Percentiles rank a stretch among this genome's conserved stretches.
Evolutionary conservation across 2,888 invertebrate species (phyloP).

Genomic region (Cheilosia urbana): DNA sequence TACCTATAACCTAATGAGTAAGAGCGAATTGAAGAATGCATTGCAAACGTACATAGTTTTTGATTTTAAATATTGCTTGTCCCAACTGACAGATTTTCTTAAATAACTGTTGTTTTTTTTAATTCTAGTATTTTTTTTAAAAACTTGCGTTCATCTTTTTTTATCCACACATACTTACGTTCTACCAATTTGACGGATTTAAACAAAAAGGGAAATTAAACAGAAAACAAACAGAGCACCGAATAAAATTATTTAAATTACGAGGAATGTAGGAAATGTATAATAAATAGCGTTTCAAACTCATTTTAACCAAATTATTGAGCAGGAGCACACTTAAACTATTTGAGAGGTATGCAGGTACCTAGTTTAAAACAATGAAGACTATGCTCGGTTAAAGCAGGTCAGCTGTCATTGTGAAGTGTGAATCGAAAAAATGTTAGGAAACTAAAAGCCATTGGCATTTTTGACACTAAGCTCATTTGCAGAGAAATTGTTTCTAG

Average conservation of each 20-base stretch:
- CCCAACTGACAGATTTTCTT: background rate
- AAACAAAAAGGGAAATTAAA: background rate
- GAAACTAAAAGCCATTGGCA: no score
- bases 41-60: background rate
- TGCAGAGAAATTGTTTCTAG: no score
- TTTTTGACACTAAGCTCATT: no score
- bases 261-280: background rate
- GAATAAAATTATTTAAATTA: background rate
- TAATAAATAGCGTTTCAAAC: conserved; percentile 1
- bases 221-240: conserved; percentile 21
- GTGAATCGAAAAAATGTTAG: no score
- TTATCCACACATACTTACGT: background rate
- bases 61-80: background rate
- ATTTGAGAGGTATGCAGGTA: no score
- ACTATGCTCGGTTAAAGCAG: no score
- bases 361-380: no score
- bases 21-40: conserved; percentile 4
- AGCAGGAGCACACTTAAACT: no score
- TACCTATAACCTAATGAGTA: background rate
- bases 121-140: background rate
- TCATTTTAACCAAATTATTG: no score
- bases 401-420: no score
- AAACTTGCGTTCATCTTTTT: background rate
- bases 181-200: background rate
- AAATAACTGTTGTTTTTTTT: background rate